Percentiles rank a stretch among this genome's conserved stretches.
phyloP scores from a whole-genome alignment of 2,797 vertebrate genomes.

The Vespertilio murinus region DNA sequence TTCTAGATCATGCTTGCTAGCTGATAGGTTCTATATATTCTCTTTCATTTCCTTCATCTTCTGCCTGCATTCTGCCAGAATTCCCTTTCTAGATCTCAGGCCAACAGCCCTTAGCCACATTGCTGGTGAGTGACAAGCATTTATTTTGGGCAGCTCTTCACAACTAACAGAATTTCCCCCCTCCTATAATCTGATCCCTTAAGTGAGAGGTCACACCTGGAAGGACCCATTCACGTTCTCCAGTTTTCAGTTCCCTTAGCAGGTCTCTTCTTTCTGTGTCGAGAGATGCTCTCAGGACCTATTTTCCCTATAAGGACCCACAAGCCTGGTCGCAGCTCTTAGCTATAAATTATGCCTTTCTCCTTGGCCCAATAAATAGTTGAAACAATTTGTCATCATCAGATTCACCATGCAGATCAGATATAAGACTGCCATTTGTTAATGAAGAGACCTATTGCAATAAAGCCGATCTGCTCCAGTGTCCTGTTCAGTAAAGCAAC shows the following conservation, averaged over 20 bases:
- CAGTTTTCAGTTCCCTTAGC: neutral
- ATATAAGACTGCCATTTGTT: constrained; percentile 60
- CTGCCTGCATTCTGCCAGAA: neutral
- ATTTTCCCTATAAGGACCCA: neutral
- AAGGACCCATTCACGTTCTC: neutral
- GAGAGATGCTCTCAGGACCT: neutral
- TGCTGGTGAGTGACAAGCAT: neutral
- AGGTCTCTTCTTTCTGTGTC: neutral
- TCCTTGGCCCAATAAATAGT: constrained; percentile 57
- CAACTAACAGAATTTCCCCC: neutral
- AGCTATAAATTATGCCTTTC: neutral
- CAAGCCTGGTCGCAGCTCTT: neutral
- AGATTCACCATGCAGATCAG: constrained; percentile 57
- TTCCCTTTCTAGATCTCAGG: neutral
- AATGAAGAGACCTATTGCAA: constrained; percentile 70
- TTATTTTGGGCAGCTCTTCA: neutral
- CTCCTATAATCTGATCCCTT: neutral
- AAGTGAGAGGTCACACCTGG: neutral
- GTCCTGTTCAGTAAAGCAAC: constrained; percentile 63
- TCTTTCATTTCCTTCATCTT: neutral
- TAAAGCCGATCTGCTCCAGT: constrained; percentile 69
- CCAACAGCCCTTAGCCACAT: neutral
- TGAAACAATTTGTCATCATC: constrained; percentile 65
- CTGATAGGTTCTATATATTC: neutral
- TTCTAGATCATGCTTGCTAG: neutral